Conservation (phyloP, 2,888 invertebrate genomes). For the Schizaphis graminum region DNA sequence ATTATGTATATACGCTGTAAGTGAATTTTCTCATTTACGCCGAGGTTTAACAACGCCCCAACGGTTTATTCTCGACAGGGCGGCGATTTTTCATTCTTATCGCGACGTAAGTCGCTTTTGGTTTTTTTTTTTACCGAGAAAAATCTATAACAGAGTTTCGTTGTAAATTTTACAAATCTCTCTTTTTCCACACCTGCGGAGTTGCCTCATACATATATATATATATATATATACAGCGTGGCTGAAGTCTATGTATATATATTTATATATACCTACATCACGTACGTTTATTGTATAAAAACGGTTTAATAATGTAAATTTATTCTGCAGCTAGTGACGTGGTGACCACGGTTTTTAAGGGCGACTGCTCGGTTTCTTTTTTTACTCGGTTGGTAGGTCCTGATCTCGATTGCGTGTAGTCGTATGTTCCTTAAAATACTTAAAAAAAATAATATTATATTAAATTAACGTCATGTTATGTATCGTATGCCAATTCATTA, state of each 20-base stretch:
- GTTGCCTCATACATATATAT: neutral
- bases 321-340: neutral
- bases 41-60: conserved; percentile 46
- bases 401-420: neutral
- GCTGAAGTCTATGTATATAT: neutral
- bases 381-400: neutral
- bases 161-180: conserved; percentile 39
- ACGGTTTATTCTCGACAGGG: conserved; percentile 41
- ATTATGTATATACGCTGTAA: conserved; percentile 35
- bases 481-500: neutral
- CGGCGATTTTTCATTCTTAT: conserved; percentile 60
- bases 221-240: neutral
- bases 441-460: neutral
- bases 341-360: neutral
- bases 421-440: neutral
- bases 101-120: conserved; percentile 32
- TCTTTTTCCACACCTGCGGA: neutral
- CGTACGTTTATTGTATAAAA: neutral
- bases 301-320: conserved; percentile 1
- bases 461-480: neutral
- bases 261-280: neutral
- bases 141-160: conserved; percentile 40
- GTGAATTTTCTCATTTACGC: conserved; percentile 60
- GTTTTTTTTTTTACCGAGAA: conserved; percentile 2
- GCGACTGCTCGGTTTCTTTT: neutral